Percentiles rank a stretch among this genome's conserved stretches.
These are phyloP conservation scores for Cerceris ruficornis DNA, from an alignment of 2,888 invertebrate species.

Conservation along the genomic window DNA sequence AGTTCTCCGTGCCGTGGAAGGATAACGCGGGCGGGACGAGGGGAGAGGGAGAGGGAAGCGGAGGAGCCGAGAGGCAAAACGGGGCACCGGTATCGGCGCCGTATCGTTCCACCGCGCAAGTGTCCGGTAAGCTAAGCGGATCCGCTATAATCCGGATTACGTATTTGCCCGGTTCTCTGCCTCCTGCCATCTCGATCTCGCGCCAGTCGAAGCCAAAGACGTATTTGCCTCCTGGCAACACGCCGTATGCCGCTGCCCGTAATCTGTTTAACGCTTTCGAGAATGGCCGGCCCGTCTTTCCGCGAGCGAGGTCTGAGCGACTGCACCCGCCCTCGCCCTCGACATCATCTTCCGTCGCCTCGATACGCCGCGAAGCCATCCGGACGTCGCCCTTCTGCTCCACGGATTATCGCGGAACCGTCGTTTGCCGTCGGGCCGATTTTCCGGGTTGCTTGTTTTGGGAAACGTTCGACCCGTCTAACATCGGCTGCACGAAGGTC, in stretches of 20 bases:
- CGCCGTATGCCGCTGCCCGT: constrained; percentile 70
- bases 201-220: constrained; percentile 73
- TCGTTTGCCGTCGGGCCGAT: too few species aligned
- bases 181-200: constrained; percentile 77
- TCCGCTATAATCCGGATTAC: constrained; percentile 81
- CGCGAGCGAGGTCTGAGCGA: not conserved
- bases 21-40: constrained; percentile 26
- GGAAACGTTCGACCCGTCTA: too few species aligned
- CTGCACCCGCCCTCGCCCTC: too few species aligned
- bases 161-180: constrained; percentile 77
- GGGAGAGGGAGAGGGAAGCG: not conserved
- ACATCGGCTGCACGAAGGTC: too few species aligned
- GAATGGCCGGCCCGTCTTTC: not conserved
- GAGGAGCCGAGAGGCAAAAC: constrained; percentile 27
- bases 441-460: too few species aligned
- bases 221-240: constrained; percentile 76
- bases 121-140: constrained; percentile 81
- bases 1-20: constrained; percentile 52
- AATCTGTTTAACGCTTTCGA: constrained; percentile 71
- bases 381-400: too few species aligned
- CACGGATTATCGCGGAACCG: too few species aligned
- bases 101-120: constrained; percentile 78
- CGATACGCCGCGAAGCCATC: too few species aligned
- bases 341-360: not conserved
- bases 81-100: constrained; percentile 68